Conservation (phyloP, 1,140 invertebrate species). For the Brachionus plicatilis region DNA sequence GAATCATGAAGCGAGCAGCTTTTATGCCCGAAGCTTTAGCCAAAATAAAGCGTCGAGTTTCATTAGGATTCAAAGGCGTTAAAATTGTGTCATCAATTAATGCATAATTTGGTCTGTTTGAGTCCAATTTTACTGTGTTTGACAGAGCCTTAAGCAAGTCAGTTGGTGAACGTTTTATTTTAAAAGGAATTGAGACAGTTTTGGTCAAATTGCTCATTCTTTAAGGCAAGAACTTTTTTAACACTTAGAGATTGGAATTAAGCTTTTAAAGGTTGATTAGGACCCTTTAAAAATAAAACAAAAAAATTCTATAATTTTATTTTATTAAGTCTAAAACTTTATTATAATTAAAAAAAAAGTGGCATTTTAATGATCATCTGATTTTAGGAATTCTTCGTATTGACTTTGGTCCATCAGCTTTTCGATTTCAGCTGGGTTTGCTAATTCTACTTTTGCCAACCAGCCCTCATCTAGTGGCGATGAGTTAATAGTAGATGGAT, state of each 20-base stretch:
- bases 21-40: slow-evolving; percentile 36
- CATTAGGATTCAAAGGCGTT: slow-evolving; percentile 8
- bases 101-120: neutral
- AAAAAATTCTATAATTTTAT: neutral
- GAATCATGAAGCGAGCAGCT: slow-evolving; percentile 32
- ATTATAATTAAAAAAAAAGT: neutral
- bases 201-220: slow-evolving; percentile 19
- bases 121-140: slow-evolving; percentile 3
- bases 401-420: slow-evolving; percentile 29
- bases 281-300: neutral
- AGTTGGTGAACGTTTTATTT: slow-evolving; percentile 24
- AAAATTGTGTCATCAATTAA: slow-evolving; percentile 26
- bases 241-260: neutral
- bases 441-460: neutral
- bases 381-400: slow-evolving; percentile 40
- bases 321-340: slow-evolving; percentile 15
- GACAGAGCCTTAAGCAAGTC: slow-evolving; percentile 36
- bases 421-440: neutral
- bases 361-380: slow-evolving; percentile 22
- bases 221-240: neutral
- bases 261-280: slow-evolving; percentile 16
- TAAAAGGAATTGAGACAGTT: slow-evolving; percentile 13
- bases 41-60: neutral
- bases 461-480: slow-evolving; percentile 8
- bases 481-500: neutral